phyloP scores from a whole-genome alignment of 2,113 vertebrate genomes.

The Hirundichthys speculiger region DNA sequence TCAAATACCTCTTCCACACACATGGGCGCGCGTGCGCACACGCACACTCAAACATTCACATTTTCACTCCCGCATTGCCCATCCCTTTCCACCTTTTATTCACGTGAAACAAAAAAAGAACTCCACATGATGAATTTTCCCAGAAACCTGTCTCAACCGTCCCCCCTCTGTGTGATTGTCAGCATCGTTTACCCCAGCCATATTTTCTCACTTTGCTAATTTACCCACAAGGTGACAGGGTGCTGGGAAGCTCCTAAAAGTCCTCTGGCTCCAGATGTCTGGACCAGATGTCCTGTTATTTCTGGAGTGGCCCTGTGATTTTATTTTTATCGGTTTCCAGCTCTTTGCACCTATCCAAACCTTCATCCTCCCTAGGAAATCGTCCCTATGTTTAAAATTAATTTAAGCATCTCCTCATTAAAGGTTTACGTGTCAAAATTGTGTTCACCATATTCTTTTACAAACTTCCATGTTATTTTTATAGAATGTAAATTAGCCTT shows the following conservation, averaged over 20 bases:
- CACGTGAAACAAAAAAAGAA: constrained; percentile 48
- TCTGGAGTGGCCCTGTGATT: constrained; percentile 73
- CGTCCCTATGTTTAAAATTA: constrained; percentile 18
- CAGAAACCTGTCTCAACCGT: constrained; percentile 54
- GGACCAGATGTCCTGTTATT: constrained; percentile 82
- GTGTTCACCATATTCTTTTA: constrained; percentile 6
- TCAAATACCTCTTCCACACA: constrained; percentile 17
- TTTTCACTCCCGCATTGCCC: constrained; percentile 32
- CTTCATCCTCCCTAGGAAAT: constrained; percentile 25
- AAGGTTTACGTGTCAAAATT: constrained; percentile 47
- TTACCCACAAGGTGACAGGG: constrained; percentile 81
- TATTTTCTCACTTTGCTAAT: constrained; percentile 83
- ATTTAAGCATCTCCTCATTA: constrained; percentile 47
- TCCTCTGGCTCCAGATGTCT: constrained; percentile 81
- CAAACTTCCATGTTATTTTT: constrained; percentile 18
- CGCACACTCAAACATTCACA: constrained; percentile 15
- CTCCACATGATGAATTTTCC: constrained; percentile 59
- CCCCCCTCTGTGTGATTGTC: constrained; percentile 77
- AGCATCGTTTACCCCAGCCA: constrained; percentile 80
- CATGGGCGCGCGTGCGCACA: neutral
- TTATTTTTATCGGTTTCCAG: constrained; percentile 68
- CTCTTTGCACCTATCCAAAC: constrained; percentile 60
- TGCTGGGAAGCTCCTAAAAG: constrained; percentile 74
- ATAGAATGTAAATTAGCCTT: constrained; percentile 20
- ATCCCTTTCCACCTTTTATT: constrained; percentile 51